These are phyloP conservation scores for Aleiodes testaceus DNA, from an alignment of 2,888 invertebrate species.

Conservation along the genomic window DNA sequence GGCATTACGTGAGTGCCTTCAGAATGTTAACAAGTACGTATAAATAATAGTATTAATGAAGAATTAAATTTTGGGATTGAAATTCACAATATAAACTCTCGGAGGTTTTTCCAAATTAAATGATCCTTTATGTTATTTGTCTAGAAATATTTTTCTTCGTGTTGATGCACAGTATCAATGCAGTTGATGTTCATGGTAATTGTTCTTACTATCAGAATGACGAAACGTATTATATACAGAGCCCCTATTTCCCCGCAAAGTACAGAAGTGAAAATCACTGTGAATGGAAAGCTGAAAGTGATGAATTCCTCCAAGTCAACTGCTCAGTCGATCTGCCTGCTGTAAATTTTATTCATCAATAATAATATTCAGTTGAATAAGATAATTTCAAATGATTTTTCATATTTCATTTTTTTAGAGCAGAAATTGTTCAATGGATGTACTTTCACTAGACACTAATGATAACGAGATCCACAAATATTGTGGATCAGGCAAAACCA, in stretches of 20 bases:
- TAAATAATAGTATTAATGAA: no score
- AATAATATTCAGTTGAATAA: neutral
- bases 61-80: no score
- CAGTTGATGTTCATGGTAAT: slow-evolving; percentile 36
- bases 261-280: slow-evolving; percentile 73
- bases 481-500: neutral
- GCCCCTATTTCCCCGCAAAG: slow-evolving; percentile 73
- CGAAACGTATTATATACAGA: slow-evolving; percentile 73
- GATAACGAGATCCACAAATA: neutral
- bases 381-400: neutral
- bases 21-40: no score
- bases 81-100: no score
- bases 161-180: no score
- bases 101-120: no score
- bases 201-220: slow-evolving; percentile 74
- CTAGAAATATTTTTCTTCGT: no score
- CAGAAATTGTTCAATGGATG: neutral
- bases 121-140: no score
- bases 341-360: slow-evolving; percentile 63
- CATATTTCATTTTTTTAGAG: slow-evolving; percentile 5
- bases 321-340: slow-evolving; percentile 73
- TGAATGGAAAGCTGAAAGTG: slow-evolving; percentile 75
- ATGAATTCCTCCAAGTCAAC: slow-evolving; percentile 64
- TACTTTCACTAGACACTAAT: neutral
- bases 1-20: no score